Evolutionary conservation across 1,140 invertebrate genomes (phyloP).

Genomic region (Harpegnathos saltator): DNA sequence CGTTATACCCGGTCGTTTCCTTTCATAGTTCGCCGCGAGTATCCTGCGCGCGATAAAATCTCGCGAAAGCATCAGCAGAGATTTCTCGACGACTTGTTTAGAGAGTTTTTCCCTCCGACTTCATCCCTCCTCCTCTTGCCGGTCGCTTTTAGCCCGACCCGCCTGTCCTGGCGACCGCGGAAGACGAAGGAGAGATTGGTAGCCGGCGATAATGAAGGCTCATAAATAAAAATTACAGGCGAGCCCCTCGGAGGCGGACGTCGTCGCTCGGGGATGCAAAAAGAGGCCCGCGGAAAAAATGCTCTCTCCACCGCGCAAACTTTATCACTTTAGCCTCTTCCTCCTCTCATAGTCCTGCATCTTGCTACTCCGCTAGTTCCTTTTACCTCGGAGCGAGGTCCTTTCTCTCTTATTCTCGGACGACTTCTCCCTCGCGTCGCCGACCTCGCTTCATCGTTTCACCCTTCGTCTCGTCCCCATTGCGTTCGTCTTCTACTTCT

Average conservation of each 20-base stretch:
- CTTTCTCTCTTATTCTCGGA: neutral
- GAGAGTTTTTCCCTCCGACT: slow-evolving; percentile 35
- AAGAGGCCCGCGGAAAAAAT: slow-evolving; percentile 65
- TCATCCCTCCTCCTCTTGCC: neutral
- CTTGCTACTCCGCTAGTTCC: slow-evolving; percentile 17
- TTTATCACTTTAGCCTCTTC: slow-evolving; percentile 72
- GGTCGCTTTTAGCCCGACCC: slow-evolving; percentile 19
- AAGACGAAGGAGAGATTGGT: slow-evolving; percentile 64
- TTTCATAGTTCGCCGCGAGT: slow-evolving; percentile 26
- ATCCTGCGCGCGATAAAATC: slow-evolving; percentile 46
- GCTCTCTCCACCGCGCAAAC: slow-evolving; percentile 62
- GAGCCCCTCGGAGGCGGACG: neutral
- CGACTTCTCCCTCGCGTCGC: slow-evolving; percentile 31
- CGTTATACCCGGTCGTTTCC: slow-evolving; percentile 47
- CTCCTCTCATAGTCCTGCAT: neutral
- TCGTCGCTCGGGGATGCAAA: slow-evolving; percentile 35
- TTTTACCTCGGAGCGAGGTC: slow-evolving; percentile 26
- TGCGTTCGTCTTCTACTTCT: neutral
- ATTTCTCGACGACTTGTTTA: slow-evolving; percentile 47
- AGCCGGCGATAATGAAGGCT: slow-evolving; percentile 70
- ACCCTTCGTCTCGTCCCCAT: too few species aligned
- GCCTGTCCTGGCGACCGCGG: neutral
- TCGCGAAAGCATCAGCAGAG: slow-evolving; percentile 30
- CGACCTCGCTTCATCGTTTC: neutral
- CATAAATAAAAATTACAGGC: slow-evolving; percentile 77